Conservation (phyloP, 2,888 invertebrate genomes). For the Sthenelais limicola region DNA sequence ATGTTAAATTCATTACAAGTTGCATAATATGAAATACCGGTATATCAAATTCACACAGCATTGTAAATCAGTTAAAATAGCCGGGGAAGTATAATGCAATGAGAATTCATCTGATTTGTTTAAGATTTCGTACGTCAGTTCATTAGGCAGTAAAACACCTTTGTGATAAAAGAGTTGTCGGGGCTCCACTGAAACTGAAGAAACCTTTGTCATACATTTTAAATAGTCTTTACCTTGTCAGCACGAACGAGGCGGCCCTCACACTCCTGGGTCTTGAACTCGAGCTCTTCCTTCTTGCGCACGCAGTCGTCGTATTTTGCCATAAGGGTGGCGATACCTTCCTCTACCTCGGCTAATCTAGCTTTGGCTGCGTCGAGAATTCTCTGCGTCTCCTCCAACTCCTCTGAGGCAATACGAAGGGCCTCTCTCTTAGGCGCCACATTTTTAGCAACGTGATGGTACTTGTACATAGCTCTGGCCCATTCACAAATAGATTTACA, state of each 20-base stretch:
- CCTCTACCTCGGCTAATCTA: constrained; percentile 69
- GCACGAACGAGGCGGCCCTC: constrained; percentile 71
- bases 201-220: too few species aligned
- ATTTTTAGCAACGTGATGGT: constrained; percentile 72
- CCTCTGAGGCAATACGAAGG: constrained; percentile 68
- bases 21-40: too few species aligned
- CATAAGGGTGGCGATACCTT: constrained; percentile 70
- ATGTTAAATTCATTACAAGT: too few species aligned
- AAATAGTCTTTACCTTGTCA: constrained; percentile 71
- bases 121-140: too few species aligned
- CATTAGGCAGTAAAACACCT: too few species aligned
- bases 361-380: constrained; percentile 68
- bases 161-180: too few species aligned
- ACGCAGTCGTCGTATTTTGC: constrained; percentile 72
- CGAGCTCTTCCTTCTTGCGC: constrained; percentile 72
- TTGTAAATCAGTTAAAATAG: too few species aligned
- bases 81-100: too few species aligned
- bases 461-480: constrained; percentile 76
- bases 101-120: too few species aligned
- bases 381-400: constrained; percentile 69
- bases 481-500: constrained; percentile 88
- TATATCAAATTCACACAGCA: too few species aligned
- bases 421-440: constrained; percentile 72
- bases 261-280: constrained; percentile 71
- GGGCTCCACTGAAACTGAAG: too few species aligned